Evolutionary conservation across 2,113 vertebrate species (phyloP).

Genomic region (Dicentrarchus labrax): DNA sequence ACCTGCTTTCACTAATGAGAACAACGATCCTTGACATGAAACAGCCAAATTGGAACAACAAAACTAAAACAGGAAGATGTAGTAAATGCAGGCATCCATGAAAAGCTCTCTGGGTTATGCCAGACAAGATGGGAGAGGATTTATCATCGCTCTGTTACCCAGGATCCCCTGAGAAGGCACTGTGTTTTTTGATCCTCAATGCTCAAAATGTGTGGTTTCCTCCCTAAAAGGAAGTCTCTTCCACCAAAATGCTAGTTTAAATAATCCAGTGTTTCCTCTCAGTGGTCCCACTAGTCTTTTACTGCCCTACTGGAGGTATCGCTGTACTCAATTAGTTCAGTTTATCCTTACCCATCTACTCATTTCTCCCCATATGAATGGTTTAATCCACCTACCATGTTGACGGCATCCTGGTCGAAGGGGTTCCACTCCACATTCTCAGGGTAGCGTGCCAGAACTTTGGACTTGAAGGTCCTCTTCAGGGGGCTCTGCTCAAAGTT

Average conservation of each 20-base stretch:
- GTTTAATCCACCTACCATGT: slow-evolving; percentile 89
- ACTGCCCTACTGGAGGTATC: not conserved
- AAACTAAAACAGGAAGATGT: not conserved
- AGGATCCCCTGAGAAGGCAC: not conserved
- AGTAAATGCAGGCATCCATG: not conserved
- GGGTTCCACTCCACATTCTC: slow-evolving; percentile 94
- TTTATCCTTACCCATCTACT: not conserved
- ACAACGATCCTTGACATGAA: too few relatives aligned
- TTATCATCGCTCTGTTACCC: not conserved
- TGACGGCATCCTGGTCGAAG: slow-evolving; percentile 96
- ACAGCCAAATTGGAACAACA: not conserved
- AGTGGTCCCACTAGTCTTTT: not conserved
- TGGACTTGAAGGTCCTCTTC: slow-evolving; percentile 95
- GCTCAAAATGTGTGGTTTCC: not conserved
- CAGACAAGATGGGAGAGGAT: not conserved
- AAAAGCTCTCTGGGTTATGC: not conserved
- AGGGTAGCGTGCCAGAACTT: slow-evolving; percentile 94
- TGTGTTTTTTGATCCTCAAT: not conserved
- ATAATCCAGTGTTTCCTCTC: not conserved
- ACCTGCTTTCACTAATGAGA: too few relatives aligned
- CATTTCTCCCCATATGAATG: not conserved
- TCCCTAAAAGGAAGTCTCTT: not conserved
- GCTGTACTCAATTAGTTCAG: not conserved
- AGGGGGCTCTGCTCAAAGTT: slow-evolving; percentile 96
- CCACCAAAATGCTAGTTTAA: not conserved